phyloP scores from a whole-genome alignment of 2,113 vertebrate genomes.

The Puffinus mauretanicus region DNA sequence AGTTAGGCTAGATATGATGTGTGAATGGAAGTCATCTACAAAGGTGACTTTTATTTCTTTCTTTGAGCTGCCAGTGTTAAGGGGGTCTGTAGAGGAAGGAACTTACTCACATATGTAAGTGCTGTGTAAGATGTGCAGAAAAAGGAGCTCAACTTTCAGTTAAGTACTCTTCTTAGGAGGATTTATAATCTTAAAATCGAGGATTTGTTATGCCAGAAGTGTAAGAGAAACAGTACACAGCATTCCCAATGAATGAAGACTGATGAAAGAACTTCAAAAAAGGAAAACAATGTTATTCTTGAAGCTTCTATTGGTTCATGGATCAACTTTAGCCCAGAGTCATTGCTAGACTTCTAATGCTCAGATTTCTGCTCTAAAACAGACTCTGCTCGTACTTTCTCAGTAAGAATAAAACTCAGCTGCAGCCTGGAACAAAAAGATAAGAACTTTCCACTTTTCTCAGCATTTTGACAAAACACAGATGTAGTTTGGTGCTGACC shows the following conservation, averaged over 20 bases:
- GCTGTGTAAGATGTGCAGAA: not conserved
- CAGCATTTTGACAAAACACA: not conserved
- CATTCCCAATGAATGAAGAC: not conserved
- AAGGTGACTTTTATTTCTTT: not conserved
- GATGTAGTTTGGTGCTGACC: not conserved
- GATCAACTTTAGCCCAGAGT: not conserved
- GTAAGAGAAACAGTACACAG: not conserved
- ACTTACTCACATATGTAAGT: not conserved
- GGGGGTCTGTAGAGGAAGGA: not conserved
- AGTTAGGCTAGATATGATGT: not conserved
- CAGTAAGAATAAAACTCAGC: not conserved
- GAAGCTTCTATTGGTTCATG: not conserved
- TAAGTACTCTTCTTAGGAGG: not conserved
- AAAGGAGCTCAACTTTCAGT: not conserved
- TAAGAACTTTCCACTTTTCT: constrained; percentile 7
- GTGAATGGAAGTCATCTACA: not conserved
- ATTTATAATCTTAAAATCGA: not conserved
- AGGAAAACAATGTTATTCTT: not conserved
- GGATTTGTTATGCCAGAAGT: not conserved
- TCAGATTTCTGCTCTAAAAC: not conserved
- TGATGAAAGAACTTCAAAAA: not conserved
- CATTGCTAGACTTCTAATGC: not conserved
- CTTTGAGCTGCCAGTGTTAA: not conserved
- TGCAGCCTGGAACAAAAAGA: constrained; percentile 21
- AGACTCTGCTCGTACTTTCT: not conserved